Conservation (phyloP, 2,888 invertebrate genomes). For the Mesorhabditis spiculigera region DNA sequence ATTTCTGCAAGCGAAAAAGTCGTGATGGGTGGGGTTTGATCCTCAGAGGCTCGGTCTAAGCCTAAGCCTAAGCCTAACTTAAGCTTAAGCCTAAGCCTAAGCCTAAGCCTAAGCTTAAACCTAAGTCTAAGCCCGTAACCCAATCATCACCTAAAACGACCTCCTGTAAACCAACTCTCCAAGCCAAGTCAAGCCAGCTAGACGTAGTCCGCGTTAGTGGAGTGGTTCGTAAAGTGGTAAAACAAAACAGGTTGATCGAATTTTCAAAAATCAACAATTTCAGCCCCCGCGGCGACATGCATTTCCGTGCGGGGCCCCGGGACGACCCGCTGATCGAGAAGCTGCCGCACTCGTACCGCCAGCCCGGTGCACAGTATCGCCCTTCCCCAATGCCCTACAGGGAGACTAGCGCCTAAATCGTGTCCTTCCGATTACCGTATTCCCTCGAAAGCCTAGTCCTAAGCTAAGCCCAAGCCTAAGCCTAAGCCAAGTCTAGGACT, state of each 20-base stretch:
- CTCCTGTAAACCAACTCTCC: background rate
- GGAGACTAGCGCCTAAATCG: conserved; percentile 39
- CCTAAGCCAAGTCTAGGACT: no score
- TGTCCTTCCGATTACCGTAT: background rate
- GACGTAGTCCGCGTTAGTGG: background rate
- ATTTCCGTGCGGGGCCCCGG: background rate
- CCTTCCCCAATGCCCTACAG: conserved; percentile 32
- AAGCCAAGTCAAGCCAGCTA: background rate
- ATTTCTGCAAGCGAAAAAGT: no score
- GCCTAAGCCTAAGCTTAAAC: background rate
- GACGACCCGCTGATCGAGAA: conserved; percentile 4
- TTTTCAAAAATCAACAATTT: background rate
- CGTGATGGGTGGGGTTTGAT: no score
- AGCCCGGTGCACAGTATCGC: conserved; percentile 17
- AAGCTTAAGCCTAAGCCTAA: background rate
- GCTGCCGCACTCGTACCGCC: background rate
- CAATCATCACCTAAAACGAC: no score
- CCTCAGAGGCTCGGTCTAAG: background rate
- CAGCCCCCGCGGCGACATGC: background rate
- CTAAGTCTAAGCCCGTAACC: background rate
- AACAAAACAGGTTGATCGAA: no score
- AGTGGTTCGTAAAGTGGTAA: no score
- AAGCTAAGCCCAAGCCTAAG: no score
- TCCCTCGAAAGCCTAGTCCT: no score
- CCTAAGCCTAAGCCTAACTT: conserved; percentile 6